Evolutionary conservation across 1,140 invertebrate species (phyloP).

Genomic region (Hermatobates lingyangjiaoensis): DNA sequence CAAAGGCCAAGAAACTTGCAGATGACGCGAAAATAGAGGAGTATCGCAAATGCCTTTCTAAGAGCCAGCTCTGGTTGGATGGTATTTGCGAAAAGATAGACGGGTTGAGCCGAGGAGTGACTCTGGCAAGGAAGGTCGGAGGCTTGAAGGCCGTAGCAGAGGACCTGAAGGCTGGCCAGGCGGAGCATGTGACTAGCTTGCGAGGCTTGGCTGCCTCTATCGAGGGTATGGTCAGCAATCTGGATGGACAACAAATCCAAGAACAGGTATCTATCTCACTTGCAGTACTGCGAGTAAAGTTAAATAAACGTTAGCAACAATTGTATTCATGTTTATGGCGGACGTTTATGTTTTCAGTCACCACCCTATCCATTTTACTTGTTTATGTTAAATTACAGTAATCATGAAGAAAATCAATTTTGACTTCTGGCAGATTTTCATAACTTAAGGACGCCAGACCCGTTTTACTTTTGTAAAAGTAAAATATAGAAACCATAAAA

Average conservation of each 20-base stretch:
- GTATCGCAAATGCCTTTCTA: constrained; percentile 51
- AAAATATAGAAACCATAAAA: no score
- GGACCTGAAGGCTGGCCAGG: constrained; percentile 13
- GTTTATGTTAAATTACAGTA: no score
- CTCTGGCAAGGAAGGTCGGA: constrained; percentile 2
- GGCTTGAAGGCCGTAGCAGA: constrained; percentile 24
- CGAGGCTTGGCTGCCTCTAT: constrained; percentile 47
- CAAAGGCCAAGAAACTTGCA: constrained; percentile 52
- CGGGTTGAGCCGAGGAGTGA: constrained; percentile 45
- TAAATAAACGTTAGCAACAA: background rate
- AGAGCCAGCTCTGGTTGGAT: constrained; percentile 63
- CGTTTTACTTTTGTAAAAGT: no score
- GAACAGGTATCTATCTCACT: constrained; percentile 39
- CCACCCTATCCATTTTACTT: background rate
- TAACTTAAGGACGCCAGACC: no score
- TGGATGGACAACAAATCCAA: constrained; percentile 77
- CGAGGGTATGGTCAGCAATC: constrained; percentile 58
- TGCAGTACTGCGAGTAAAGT: no score
- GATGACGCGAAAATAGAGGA: constrained; percentile 58
- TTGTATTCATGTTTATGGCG: background rate
- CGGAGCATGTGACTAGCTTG: constrained; percentile 40
- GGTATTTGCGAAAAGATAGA: constrained; percentile 56
- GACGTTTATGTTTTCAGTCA: background rate
- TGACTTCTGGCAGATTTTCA: no score
- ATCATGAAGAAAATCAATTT: no score